These are phyloP conservation scores for Orbicella faveolata DNA, from an alignment of 64 coral and sea anemone species.

Conservation along the genomic window DNA sequence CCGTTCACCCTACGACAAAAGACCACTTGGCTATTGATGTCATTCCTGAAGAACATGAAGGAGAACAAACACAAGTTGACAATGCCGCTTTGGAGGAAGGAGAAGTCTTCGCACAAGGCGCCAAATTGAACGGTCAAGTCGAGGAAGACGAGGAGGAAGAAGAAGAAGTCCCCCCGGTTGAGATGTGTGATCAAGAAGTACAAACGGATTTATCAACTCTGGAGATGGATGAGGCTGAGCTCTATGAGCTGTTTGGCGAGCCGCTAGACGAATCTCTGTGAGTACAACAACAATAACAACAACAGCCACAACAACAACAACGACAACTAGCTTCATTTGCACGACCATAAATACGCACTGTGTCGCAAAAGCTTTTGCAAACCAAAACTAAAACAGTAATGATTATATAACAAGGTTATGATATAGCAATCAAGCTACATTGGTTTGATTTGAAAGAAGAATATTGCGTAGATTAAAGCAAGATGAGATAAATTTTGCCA, in stretches of 20 bases:
- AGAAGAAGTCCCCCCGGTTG: not conserved
- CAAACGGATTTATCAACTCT: not conserved
- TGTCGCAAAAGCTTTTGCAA: too few relatives aligned
- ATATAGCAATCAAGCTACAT: too few relatives aligned
- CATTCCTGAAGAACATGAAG: not conserved
- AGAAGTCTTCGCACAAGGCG: not conserved
- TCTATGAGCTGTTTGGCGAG: not conserved
- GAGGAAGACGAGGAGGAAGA: not conserved
- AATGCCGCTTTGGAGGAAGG: not conserved
- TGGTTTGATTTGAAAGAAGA: too few relatives aligned
- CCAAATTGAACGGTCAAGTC: not conserved
- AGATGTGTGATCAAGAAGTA: not conserved
- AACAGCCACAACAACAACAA: too few relatives aligned
- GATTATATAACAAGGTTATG: too few relatives aligned
- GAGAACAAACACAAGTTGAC: not conserved
- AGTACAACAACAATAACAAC: not conserved
- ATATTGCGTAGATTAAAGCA: too few relatives aligned
- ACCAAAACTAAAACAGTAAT: too few relatives aligned
- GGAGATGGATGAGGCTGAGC: not conserved
- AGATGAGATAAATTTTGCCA: too few relatives aligned
- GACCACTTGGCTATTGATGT: not conserved
- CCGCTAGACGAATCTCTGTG: not conserved
- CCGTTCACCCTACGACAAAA: not conserved
- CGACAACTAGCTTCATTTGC: too few relatives aligned
- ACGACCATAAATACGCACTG: too few relatives aligned